A percentile compares a stretch with the other conserved stretches of the same genome.
These are phyloP conservation scores for Archaeoteleia sp. DNA, from an alignment of 2,888 invertebrate species.

Conservation along the genomic window DNA sequence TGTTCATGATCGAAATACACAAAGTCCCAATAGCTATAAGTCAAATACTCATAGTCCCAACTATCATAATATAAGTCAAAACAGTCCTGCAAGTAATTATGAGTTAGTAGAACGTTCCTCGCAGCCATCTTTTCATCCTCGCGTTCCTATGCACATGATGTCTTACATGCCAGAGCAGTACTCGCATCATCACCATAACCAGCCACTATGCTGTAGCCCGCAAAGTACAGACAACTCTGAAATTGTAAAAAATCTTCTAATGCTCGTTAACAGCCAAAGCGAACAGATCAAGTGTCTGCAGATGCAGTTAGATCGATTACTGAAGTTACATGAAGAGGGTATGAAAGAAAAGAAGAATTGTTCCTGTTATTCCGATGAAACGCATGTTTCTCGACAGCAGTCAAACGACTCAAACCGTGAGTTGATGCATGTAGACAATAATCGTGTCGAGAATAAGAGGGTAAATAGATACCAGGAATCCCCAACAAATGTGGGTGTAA, in stretches of 20 bases:
- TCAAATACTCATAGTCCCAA: too few relatives aligned
- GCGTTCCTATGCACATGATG: slow-evolving; percentile 26
- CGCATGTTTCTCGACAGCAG: too few relatives aligned
- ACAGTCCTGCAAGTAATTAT: too few relatives aligned
- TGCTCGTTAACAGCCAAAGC: slow-evolving; percentile 82
- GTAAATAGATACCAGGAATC: slow-evolving; percentile 10
- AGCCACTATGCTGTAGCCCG: slow-evolving; percentile 25
- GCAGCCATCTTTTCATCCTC: background rate
- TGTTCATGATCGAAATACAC: too few relatives aligned
- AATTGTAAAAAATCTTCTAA: slow-evolving; percentile 76
- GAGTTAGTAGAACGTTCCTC: background rate
- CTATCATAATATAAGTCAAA: too few relatives aligned
- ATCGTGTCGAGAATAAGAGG: background rate
- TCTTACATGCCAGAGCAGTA: slow-evolving; percentile 49
- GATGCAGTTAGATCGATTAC: slow-evolving; percentile 79
- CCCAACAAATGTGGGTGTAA: too few relatives aligned
- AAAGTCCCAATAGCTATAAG: too few relatives aligned
- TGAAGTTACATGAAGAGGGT: slow-evolving; percentile 68
- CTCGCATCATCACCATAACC: slow-evolving; percentile 42
- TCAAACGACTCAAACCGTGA: too few relatives aligned
- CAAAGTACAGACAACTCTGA: slow-evolving; percentile 54
- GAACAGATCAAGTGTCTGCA: slow-evolving; percentile 81
- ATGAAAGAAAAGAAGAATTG: slow-evolving; percentile 55
- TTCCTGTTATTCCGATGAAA: slow-evolving; percentile 6
- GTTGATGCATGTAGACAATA: background rate